Conservation (phyloP, 2,888 invertebrate genomes). For the Tryphoninae sp. region DNA sequence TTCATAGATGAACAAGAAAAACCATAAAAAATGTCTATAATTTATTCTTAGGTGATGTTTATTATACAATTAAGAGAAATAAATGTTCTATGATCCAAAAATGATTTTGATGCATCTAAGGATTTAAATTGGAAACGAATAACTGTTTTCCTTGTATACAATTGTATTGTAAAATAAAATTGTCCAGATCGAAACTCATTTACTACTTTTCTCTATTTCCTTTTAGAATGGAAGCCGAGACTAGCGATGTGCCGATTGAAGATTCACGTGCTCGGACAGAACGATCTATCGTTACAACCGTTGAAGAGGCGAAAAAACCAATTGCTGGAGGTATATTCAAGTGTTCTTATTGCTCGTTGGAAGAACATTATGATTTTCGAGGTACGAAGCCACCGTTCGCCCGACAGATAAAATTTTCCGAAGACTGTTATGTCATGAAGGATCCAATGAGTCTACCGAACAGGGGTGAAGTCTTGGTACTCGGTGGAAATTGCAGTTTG, state of each 20-base stretch:
- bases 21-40: slow-evolving; percentile 50
- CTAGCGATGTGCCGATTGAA: slow-evolving; percentile 17
- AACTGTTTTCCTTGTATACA: background rate
- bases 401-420: slow-evolving; percentile 85
- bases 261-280: background rate
- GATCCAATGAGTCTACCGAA: slow-evolving; percentile 92
- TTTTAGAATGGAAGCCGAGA: slow-evolving; percentile 71
- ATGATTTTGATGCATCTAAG: slow-evolving; percentile 10
- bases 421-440: slow-evolving; percentile 90
- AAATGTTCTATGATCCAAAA: background rate
- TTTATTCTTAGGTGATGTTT: slow-evolving; percentile 3
- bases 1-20: background rate
- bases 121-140: background rate
- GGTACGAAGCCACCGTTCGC: slow-evolving; percentile 89
- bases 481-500: slow-evolving; percentile 89
- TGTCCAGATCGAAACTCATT: background rate
- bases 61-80: slow-evolving; percentile 3
- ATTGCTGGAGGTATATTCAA: slow-evolving; percentile 82
- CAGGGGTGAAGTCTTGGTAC: slow-evolving; percentile 88
- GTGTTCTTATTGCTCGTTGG: slow-evolving; percentile 86
- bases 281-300: slow-evolving; percentile 11
- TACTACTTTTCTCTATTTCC: slow-evolving; percentile 34
- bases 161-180: too few relatives aligned
- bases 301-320: slow-evolving; percentile 47
- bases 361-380: slow-evolving; percentile 89